These are phyloP conservation scores for Propithecus coquereli DNA, from an alignment of 2,113 vertebrate genomes.

Conservation along the genomic window DNA sequence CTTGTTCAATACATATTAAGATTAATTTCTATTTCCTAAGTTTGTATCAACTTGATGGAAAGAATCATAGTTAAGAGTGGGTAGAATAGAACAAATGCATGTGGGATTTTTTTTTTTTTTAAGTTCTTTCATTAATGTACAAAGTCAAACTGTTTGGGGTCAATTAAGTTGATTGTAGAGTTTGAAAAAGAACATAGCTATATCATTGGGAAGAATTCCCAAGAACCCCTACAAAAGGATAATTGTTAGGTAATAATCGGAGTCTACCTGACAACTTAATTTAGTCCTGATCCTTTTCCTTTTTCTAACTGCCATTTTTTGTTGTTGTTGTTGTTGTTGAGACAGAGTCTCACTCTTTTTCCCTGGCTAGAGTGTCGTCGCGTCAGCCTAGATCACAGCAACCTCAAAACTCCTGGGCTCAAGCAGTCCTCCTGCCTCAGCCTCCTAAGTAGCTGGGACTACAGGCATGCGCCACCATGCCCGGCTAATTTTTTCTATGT, in stretches of 20 bases:
- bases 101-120: neutral
- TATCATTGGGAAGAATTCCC: neutral
- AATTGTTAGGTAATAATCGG: neutral
- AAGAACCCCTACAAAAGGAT: neutral
- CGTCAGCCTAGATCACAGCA: no score
- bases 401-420: no score
- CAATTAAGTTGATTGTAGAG: neutral
- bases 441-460: no score
- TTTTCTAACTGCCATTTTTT: neutral
- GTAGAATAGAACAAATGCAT: neutral
- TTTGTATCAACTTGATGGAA: neutral
- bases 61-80: neutral
- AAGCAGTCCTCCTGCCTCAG: no score
- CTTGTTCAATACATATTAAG: neutral
- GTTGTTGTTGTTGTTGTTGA: no score
- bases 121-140: neutral
- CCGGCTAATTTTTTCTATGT: no score
- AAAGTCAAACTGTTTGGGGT: neutral
- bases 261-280: neutral
- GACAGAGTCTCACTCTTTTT: no score
- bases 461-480: no score
- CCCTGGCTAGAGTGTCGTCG: no score
- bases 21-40: slow-evolving; percentile 41
- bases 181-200: neutral
- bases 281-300: neutral